Percentiles rank a stretch among this genome's conserved stretches.
Conservation (phyloP, 1,140 invertebrate genomes). For the Gonatopus flavifemur region DNA sequence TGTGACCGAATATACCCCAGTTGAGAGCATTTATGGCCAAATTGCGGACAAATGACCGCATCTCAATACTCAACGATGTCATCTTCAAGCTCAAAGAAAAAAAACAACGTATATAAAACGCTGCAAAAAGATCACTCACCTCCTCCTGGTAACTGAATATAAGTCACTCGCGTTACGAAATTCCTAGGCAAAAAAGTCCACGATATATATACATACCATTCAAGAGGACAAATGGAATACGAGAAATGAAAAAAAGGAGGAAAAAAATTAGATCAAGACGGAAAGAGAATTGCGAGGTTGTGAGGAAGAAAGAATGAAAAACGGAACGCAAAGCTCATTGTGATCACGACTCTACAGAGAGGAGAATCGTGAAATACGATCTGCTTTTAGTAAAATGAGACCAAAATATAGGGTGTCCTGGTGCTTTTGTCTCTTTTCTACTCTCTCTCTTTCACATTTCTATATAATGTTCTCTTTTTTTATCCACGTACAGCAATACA, state of each 20-base stretch:
- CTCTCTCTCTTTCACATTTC: slow-evolving; percentile 5
- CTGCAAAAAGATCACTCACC: slow-evolving; percentile 22
- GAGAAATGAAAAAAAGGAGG: slow-evolving; percentile 9
- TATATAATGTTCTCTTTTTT: slow-evolving; percentile 11
- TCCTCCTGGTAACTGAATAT: too few species aligned
- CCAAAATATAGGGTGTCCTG: slow-evolving; percentile 47
- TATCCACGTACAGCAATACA: slow-evolving; percentile 14
- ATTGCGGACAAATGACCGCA: slow-evolving; percentile 50
- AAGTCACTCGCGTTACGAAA: slow-evolving; percentile 32
- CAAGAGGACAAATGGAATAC: slow-evolving; percentile 5
- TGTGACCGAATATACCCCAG: slow-evolving; percentile 36
- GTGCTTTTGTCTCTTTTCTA: slow-evolving; percentile 8
- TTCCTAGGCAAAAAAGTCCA: slow-evolving; percentile 8
- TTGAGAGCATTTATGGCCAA: slow-evolving; percentile 41
- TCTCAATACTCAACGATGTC: slow-evolving; percentile 28
- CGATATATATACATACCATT: too few species aligned
- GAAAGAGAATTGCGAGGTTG: slow-evolving; percentile 3
- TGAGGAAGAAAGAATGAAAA: slow-evolving; percentile 28
- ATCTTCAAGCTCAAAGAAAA: background rate
- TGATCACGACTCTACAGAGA: slow-evolving; percentile 36
- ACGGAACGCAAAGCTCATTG: slow-evolving; percentile 39
- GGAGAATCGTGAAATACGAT: slow-evolving; percentile 52
- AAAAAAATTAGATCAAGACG: background rate
- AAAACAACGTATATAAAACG: too few species aligned
- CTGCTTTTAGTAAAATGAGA: slow-evolving; percentile 56